A percentile compares a stretch with the other conserved stretches of the same genome.
Conservation (phyloP, 2,113 vertebrate species). For the Callionymus lyra region DNA sequence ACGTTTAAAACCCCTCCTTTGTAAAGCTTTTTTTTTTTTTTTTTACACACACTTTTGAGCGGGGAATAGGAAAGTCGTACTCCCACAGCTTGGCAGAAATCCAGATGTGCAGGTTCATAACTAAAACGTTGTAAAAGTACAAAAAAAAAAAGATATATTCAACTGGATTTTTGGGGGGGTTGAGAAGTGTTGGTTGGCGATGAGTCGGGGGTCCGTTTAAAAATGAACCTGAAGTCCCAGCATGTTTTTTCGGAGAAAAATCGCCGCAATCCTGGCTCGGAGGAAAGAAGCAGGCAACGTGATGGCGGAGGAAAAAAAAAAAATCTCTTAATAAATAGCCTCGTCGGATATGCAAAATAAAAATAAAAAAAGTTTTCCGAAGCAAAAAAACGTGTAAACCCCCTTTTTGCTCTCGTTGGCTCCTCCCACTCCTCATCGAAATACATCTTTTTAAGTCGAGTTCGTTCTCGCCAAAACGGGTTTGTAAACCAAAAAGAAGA, state of each 20-base stretch:
- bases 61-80: slow-evolving; percentile 44
- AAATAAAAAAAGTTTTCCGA: slow-evolving; percentile 1
- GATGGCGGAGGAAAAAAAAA: slow-evolving; percentile 53
- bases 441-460: background rate
- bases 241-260: slow-evolving; percentile 37
- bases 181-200: slow-evolving; percentile 47
- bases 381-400: slow-evolving; percentile 46
- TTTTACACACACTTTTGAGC: slow-evolving; percentile 39
- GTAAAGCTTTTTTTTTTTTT: slow-evolving; percentile 72
- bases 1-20: slow-evolving; percentile 74
- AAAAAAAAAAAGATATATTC: slow-evolving; percentile 16
- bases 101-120: slow-evolving; percentile 33
- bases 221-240: slow-evolving; percentile 45
- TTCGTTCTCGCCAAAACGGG: no score
- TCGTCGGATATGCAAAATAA: slow-evolving; percentile 43
- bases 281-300: slow-evolving; percentile 49
- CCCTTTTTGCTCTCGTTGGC: background rate
- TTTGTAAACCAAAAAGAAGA: no score
- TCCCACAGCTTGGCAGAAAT: slow-evolving; percentile 20
- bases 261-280: slow-evolving; percentile 40
- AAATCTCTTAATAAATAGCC: slow-evolving; percentile 61
- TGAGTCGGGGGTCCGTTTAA: slow-evolving; percentile 20
- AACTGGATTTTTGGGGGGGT: slow-evolving; percentile 34
- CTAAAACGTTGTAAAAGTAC: slow-evolving; percentile 25
- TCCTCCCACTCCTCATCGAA: background rate